Evolutionary conservation across 2,888 invertebrate species (phyloP), one percentile per base, ranked within the genome.

Genomic region (Oscheius sp.): DNA sequence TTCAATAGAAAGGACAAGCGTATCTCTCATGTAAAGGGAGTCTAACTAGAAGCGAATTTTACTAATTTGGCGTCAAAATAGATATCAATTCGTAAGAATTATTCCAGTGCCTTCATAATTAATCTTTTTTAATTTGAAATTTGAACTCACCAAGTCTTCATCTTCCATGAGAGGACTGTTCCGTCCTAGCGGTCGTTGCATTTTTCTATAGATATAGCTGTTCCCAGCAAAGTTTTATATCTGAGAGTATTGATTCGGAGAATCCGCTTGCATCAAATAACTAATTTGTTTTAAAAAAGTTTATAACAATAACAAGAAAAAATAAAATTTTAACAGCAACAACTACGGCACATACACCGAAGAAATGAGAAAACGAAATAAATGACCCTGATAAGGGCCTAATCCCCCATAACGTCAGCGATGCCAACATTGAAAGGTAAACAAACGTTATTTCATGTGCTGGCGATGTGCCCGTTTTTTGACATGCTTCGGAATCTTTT

Each of bases 401-500:
- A 18, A 41, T n/a, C 35, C 43, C 43, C 61, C 61, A 61, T 12
- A 59, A 43, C 55, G 55, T 55, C 55, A 55, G 55, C 55, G 55
- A 55, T 61, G 61, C 61, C 61, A 61, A 61, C 61, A 41, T 41
- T 21, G n/a, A 35, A 18, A 21, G n/a, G 23, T 25, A 55, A 61
- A 18, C 21, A 43, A 41, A 61, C 18, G 21, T 53, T 52, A 66
- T 52, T 79, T 82, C 81, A 82, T 85, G 64, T 85, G 85, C 64
- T 79, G 68, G 56, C 85, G 81, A 58, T 94, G 94, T 87, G 94
- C 93, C 79, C 94, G 91, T 87, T 96, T 97, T 88, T 98, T 98
- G 0, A 96, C 89, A 89, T 96, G 94, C 89, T 98, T 98, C 85
- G 95, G 95, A 0, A 94, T 92, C 91, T 98, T 98, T 0, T 91